A percentile compares a stretch with the other conserved stretches of the same genome.
phyloP scores from a whole-genome alignment of 35 echinoderm and acorn worm genomes.

The Apostichopus californicus region DNA sequence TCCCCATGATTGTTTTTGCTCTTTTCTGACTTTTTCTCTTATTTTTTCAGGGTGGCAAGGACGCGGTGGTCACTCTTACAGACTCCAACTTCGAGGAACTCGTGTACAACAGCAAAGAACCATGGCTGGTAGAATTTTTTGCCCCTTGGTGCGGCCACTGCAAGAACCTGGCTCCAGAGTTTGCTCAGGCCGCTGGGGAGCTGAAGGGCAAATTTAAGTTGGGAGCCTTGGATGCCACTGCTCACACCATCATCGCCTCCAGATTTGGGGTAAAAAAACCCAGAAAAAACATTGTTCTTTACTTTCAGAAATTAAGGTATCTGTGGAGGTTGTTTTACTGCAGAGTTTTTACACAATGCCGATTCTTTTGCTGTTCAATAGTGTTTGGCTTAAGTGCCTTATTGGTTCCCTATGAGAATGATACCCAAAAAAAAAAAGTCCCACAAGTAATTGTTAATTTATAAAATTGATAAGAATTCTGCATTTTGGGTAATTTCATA shows the following conservation, averaged over 20 bases:
- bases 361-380: too few species aligned
- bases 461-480: too few species aligned
- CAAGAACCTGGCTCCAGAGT: conserved; percentile 83
- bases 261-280: conserved; percentile 64
- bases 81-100: conserved; percentile 91
- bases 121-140: conserved; percentile 94
- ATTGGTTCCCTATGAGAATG: too few species aligned
- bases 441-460: too few species aligned
- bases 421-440: too few species aligned
- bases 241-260: conserved; percentile 65
- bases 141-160: conserved; percentile 99
- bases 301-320: too few species aligned
- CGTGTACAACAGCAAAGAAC: conserved; percentile 76
- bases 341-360: too few species aligned
- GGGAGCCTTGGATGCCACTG: conserved; percentile 89
- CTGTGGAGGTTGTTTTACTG: too few species aligned
- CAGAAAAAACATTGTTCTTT: too few species aligned
- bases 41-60: conserved; percentile 62
- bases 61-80: conserved; percentile 79
- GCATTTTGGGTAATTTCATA: too few species aligned
- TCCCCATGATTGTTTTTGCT: not conserved
- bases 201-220: conserved; percentile 95
- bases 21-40: not conserved
- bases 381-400: too few species aligned
- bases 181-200: conserved; percentile 74